A percentile compares a stretch with the other conserved stretches of the same genome.
Evolutionary conservation across 2,113 vertebrate genomes (phyloP).

Genomic region (Macrotus californicus): DNA sequence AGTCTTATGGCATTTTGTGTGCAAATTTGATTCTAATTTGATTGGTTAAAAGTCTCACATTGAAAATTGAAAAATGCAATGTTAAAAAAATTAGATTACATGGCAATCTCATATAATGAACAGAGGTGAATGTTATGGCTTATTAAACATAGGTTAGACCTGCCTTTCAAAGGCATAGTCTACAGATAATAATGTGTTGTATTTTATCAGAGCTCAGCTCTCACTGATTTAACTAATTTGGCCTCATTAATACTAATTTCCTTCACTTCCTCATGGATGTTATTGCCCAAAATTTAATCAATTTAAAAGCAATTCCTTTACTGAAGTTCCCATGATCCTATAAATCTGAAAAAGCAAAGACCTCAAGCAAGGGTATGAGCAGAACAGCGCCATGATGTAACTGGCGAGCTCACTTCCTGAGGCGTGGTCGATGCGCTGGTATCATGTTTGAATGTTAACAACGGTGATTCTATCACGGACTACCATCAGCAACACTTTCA

Average conservation of each 20-base stretch:
- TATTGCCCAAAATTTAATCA: conserved; percentile 49
- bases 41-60: conserved; percentile 44
- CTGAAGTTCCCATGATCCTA: conserved; percentile 30
- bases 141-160: background rate
- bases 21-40: conserved; percentile 63
- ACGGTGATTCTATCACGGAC: background rate
- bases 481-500: background rate
- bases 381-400: conserved; percentile 53
- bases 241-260: conserved; percentile 5
- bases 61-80: conserved; percentile 33
- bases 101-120: conserved; percentile 31
- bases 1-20: conserved; percentile 53
- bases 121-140: background rate
- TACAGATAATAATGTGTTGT: background rate
- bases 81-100: conserved; percentile 6
- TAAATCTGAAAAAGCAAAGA: conserved; percentile 59
- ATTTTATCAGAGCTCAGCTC: background rate
- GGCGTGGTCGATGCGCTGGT: background rate
- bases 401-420: conserved; percentile 51
- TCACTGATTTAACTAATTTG: conserved; percentile 42
- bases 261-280: conserved; percentile 1
- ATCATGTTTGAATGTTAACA: conserved; percentile 55
- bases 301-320: conserved; percentile 45
- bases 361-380: conserved; percentile 58
- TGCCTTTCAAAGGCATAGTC: background rate